These are phyloP conservation scores for Clarias batrachus DNA, from an alignment of 2,113 vertebrate genomes.

Conservation along the genomic window DNA sequence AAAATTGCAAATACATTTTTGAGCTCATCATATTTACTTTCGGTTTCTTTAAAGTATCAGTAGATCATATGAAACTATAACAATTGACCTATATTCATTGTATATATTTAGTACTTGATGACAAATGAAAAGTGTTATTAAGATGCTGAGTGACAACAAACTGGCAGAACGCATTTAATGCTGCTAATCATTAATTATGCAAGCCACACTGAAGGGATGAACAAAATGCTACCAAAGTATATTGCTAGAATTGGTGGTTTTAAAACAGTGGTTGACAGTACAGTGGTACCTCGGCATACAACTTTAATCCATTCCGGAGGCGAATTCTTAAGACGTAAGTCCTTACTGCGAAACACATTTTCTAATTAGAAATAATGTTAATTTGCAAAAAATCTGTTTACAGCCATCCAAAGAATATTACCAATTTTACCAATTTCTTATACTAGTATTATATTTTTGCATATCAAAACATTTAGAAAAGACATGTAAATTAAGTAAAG, in stretches of 20 bases:
- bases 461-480: too few species aligned
- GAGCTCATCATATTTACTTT: neutral
- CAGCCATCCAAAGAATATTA: too few species aligned
- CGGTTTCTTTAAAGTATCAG: neutral
- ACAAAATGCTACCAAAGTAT: neutral
- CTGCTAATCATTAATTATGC: neutral
- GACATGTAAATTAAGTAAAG: too few species aligned
- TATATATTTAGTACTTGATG: neutral
- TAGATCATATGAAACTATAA: too few species aligned
- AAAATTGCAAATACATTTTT: neutral
- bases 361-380: too few species aligned
- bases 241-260: neutral
- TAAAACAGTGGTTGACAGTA: neutral
- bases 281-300: too few species aligned
- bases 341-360: too few species aligned
- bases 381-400: too few species aligned
- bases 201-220: neutral
- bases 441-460: too few species aligned
- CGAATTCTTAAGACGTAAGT: too few species aligned
- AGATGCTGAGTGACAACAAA: neutral
- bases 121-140: neutral
- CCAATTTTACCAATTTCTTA: too few species aligned
- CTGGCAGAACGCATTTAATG: neutral
- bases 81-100: neutral
- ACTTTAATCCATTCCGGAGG: too few species aligned